phyloP scores from a whole-genome alignment of 2,888 invertebrate genomes.

The Pheosia tremula region DNA sequence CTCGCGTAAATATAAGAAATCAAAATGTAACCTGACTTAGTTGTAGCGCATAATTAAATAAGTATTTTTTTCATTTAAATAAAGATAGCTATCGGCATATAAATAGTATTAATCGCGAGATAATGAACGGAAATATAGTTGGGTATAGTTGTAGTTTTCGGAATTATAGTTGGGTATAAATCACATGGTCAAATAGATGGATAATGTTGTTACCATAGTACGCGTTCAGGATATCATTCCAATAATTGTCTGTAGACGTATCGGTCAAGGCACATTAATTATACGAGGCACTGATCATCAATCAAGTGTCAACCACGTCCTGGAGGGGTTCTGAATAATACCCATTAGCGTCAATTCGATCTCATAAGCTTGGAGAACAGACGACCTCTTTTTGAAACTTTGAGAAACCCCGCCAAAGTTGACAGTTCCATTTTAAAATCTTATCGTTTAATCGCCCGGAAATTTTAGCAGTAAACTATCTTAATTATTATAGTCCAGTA shows the following conservation, averaged over 20 bases:
- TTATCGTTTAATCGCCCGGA: constrained; percentile 19
- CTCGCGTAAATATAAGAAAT: too few species aligned
- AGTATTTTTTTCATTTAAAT: too few species aligned
- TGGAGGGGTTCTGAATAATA: constrained; percentile 45
- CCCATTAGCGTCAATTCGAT: constrained; percentile 65
- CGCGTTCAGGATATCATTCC: constrained; percentile 43
- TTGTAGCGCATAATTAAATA: too few species aligned
- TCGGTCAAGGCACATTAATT: constrained; percentile 69
- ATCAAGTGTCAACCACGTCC: constrained; percentile 52
- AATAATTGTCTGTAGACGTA: constrained; percentile 54
- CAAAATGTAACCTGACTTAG: too few species aligned
- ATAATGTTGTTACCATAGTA: constrained; percentile 24
- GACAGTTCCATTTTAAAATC: constrained; percentile 18
- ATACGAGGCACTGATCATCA: constrained; percentile 66
- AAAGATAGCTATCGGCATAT: too few species aligned
- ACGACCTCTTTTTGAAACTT: constrained; percentile 19
- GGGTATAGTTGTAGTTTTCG: too few species aligned
- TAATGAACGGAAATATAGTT: too few species aligned
- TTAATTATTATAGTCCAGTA: background rate
- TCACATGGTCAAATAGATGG: background rate
- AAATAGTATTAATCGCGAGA: too few species aligned
- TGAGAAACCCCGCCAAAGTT: constrained; percentile 12
- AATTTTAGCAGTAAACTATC: constrained; percentile 10
- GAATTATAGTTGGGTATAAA: too few species aligned
- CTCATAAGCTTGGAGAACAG: constrained; percentile 40